These are phyloP conservation scores for Platerodrilus igneus DNA, from an alignment of 2,888 invertebrate species.

Conservation along the genomic window DNA sequence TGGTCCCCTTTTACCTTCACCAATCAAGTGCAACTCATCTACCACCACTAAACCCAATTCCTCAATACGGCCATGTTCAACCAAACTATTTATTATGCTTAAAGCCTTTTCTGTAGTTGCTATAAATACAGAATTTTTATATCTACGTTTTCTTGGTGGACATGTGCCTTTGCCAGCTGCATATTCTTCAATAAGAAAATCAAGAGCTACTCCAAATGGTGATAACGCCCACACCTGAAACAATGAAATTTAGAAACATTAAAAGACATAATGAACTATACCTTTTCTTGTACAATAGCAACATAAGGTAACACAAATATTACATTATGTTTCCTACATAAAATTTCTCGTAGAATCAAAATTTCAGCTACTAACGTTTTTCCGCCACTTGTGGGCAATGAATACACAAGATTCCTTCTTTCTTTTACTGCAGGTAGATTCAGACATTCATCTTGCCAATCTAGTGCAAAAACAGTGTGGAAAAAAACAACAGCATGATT, in stretches of 20 bases:
- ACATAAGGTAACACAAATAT: conserved; percentile 92
- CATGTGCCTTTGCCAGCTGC: conserved; percentile 83
- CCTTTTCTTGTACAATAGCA: conserved; percentile 96
- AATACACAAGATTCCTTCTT: conserved; percentile 81
- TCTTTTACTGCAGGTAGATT: conserved; percentile 66
- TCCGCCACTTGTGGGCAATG: conserved; percentile 93
- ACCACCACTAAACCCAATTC: conserved; percentile 78
- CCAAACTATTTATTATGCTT: conserved; percentile 77
- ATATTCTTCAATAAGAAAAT: conserved; percentile 92
- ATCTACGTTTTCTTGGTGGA: conserved; percentile 71
- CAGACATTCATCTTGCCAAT: conserved; percentile 93
- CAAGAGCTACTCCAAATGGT: conserved; percentile 80
- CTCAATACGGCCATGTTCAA: conserved; percentile 68
- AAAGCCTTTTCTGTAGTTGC: conserved; percentile 95
- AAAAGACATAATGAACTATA: conserved; percentile 39
- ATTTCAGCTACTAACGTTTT: conserved; percentile 97
- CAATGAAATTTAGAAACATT: conserved; percentile 4
- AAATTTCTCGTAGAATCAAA: conserved; percentile 79
- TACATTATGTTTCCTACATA: conserved; percentile 76
- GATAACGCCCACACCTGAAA: conserved; percentile 74
- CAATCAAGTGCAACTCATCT: conserved; percentile 91
- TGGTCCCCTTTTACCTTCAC: conserved; percentile 81
- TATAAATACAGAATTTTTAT: conserved; percentile 76
- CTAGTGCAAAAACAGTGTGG: conserved; percentile 55
- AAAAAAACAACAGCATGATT: too few species aligned